phyloP scores from a whole-genome alignment of 2,888 invertebrate genomes.

The Nycteola revayana region DNA sequence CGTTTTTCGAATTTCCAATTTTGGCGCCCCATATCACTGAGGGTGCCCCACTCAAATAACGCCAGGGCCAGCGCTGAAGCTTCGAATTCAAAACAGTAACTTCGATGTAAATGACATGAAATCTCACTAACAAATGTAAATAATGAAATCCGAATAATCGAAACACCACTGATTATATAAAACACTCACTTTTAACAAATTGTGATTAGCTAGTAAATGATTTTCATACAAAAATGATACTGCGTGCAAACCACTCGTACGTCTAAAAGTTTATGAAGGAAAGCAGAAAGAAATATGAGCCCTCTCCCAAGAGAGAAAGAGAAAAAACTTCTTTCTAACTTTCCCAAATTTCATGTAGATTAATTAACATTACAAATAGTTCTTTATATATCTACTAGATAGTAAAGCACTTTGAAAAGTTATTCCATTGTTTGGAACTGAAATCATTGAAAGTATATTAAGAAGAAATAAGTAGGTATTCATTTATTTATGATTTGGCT shows the following conservation, averaged over 20 bases:
- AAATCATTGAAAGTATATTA: conserved; percentile 6
- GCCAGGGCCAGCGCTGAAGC: too few species aligned
- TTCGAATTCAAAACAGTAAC: too few species aligned
- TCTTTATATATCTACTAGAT: conserved; percentile 75
- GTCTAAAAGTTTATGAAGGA: conserved; percentile 62
- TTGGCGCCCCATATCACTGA: too few species aligned
- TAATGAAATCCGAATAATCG: conserved; percentile 7
- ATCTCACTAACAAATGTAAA: not conserved
- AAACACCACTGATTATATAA: conserved; percentile 49
- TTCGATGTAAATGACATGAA: too few species aligned
- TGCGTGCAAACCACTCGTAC: conserved; percentile 73
- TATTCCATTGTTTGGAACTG: conserved; percentile 44
- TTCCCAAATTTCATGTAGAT: conserved; percentile 61
- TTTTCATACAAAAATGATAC: conserved; percentile 29
- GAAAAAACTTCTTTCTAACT: too few species aligned
- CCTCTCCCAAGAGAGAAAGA: too few species aligned
- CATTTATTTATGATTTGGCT: too few species aligned
- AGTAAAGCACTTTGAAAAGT: conserved; percentile 82
- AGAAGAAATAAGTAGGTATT: conserved; percentile 4
- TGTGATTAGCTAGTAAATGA: conserved; percentile 53
- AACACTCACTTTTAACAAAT: conserved; percentile 74
- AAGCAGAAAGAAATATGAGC: too few species aligned
- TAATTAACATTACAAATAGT: conserved; percentile 76
- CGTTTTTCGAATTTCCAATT: too few species aligned
- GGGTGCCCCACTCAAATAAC: too few species aligned